Conservation (phyloP, 2,888 invertebrate genomes). For the Sisyra terminalis region DNA sequence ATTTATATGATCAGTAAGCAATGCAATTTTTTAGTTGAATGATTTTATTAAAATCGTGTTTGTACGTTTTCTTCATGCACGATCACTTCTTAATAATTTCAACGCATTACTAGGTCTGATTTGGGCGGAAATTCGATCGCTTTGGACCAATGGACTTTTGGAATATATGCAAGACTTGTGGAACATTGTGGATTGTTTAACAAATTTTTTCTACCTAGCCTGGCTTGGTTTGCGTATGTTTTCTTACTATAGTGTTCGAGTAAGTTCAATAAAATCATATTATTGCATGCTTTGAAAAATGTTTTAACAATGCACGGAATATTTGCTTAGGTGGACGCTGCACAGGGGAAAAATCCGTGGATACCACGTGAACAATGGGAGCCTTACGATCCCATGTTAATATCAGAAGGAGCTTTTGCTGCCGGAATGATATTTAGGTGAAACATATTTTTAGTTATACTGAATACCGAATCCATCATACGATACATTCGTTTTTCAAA, state of each 20-base stretch:
- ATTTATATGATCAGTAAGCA: conserved; percentile 73
- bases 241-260: conserved; percentile 80
- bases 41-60: conserved; percentile 10
- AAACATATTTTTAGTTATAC: too few relatives aligned
- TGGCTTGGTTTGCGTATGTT: conserved; percentile 81
- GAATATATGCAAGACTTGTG: conserved; percentile 92
- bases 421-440: conserved; percentile 89
- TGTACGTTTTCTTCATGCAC: too few relatives aligned
- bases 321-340: conserved; percentile 43
- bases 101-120: conserved; percentile 56
- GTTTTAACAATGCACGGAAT: background rate
- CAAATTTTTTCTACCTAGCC: conserved; percentile 87
- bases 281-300: background rate
- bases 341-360: conserved; percentile 58
- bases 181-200: conserved; percentile 97
- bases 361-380: conserved; percentile 85
- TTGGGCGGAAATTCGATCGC: conserved; percentile 80
- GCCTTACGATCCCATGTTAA: conserved; percentile 86
- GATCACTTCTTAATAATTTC: background rate
- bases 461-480: too few relatives aligned
- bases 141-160: conserved; percentile 79
- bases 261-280: conserved; percentile 25
- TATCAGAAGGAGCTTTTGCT: conserved; percentile 88
- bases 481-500: background rate
- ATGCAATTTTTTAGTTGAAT: conserved; percentile 4